Evolutionary conservation across 2,797 vertebrate genomes (phyloP), one percentile per base, ranked within the genome.

Genomic region (Bradypodion pumilum): DNA sequence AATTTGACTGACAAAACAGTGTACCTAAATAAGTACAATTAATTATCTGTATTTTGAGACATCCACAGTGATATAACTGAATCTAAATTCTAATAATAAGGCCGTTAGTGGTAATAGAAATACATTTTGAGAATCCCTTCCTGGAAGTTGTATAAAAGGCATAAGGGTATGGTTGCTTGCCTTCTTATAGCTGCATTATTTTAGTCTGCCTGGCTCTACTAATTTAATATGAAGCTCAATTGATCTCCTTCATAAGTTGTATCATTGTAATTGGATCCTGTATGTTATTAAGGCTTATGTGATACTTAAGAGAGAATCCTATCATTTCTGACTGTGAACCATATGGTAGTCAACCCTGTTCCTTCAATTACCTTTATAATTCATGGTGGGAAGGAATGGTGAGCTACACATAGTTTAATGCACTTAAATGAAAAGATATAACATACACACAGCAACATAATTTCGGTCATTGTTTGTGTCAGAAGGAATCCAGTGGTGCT

Each of bases 201-300:
- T 59, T 37, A 60, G 10, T 59, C 8, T 35, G 37, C 40, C 35
- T 62, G 56, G 13, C 32, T 60, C 23, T 60, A 29, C 32, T 29
- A 32, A 49, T 74, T n/a, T 52, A 74, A 32, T 52, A 32, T 49
- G n/a, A 74, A 52, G 49, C n/a, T 21, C 35, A 49, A 23, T 15
- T 7, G 19, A 10, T n/a, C 15, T 16, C 52, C 56, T 35, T n/a
- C n/a, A n/a, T 35, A 56, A 56, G 19, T 19, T 35, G n/a, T 35
- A n/a, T 56, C 27, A n/a, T 74, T 74, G 78, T 88, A 88, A 85
- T 91, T 8, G 6, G 85, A 84, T 8, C 6, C 40, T 90, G 32
- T 35, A 4, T 80, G 59, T 52, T 46, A 76, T 16, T 79, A 83
- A 80, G 46, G 49, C 37, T 40, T 76, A 79, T 21, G 83, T 29